These are phyloP conservation scores for Thymelicus acteon DNA, from an alignment of 2,888 invertebrate genomes.

Conservation along the genomic window DNA sequence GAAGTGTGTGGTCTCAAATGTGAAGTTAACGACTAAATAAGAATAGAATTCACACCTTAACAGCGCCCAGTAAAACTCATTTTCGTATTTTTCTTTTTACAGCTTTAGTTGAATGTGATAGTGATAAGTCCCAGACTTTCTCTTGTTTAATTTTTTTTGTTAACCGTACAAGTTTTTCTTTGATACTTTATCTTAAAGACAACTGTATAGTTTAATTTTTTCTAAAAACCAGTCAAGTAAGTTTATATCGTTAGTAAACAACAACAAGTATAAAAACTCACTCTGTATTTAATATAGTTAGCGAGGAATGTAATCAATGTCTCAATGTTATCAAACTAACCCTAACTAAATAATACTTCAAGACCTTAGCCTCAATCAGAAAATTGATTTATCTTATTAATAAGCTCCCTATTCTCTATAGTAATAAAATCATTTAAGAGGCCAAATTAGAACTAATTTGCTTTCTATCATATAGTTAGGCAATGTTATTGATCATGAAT, in stretches of 20 bases:
- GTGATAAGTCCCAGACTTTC: background rate
- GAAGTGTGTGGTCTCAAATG: too few species aligned
- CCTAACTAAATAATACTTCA: background rate
- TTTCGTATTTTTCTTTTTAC: too few species aligned
- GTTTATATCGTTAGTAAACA: background rate
- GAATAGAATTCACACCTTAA: too few species aligned
- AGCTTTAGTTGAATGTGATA: background rate
- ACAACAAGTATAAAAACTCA: background rate
- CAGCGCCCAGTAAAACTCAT: too few species aligned
- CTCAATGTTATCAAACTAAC: background rate
- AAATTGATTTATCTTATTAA: background rate
- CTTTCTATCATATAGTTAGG: too few species aligned
- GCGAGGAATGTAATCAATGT: too few species aligned
- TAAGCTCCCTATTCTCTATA: too few species aligned
- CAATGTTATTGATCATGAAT: too few species aligned
- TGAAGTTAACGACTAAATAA: too few species aligned
- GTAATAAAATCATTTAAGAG: too few species aligned
- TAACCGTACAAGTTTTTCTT: conserved; percentile 4
- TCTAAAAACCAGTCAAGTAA: conserved; percentile 5
- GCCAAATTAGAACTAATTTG: too few species aligned
- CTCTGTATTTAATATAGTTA: background rate
- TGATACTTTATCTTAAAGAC: conserved; percentile 1
- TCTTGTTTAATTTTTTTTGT: conserved; percentile 15
- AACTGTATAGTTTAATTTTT: conserved; percentile 7
- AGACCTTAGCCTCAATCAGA: background rate